These are phyloP conservation scores for Brachionus sp. DNA, from an alignment of 1,140 invertebrate genomes.

Conservation along the genomic window DNA sequence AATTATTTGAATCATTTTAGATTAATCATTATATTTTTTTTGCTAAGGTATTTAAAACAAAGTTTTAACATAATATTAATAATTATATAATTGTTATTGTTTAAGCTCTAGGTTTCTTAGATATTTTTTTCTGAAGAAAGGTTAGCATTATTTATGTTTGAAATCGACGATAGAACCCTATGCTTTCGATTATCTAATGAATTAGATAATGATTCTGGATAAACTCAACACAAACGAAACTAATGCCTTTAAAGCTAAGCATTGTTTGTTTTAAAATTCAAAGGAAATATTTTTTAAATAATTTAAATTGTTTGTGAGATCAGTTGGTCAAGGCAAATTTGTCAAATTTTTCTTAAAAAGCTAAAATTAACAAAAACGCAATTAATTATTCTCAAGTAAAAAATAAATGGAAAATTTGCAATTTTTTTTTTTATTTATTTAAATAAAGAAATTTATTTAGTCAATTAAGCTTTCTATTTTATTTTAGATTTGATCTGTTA, in stretches of 20 bases:
- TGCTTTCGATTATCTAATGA: slow-evolving; percentile 4
- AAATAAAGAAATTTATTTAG: not conserved
- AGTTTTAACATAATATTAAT: not conserved
- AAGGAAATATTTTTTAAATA: not conserved
- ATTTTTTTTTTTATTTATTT: not conserved
- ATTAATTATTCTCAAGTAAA: not conserved
- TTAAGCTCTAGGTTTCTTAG: not conserved
- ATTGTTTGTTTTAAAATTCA: not conserved
- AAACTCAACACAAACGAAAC: not conserved
- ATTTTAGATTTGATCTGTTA: not conserved
- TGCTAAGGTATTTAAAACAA: not conserved
- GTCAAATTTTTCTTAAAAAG: not conserved
- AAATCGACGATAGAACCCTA: not conserved
- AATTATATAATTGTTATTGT: not conserved
- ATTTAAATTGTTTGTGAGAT: not conserved
- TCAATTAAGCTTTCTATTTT: not conserved
- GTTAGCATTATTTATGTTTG: slow-evolving; percentile 32
- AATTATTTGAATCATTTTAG: slow-evolving; percentile 35
- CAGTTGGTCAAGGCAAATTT: not conserved
- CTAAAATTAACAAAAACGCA: not conserved
- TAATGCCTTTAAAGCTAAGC: not conserved
- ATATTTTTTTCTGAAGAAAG: not conserved
- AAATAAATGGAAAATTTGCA: not conserved
- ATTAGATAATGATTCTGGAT: not conserved
- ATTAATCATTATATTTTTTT: slow-evolving; percentile 20